A percentile compares a stretch with the other conserved stretches of the same genome.
Evolutionary conservation across 2,888 invertebrate genomes (phyloP).

Genomic region (Drosophila antonietae): DNA sequence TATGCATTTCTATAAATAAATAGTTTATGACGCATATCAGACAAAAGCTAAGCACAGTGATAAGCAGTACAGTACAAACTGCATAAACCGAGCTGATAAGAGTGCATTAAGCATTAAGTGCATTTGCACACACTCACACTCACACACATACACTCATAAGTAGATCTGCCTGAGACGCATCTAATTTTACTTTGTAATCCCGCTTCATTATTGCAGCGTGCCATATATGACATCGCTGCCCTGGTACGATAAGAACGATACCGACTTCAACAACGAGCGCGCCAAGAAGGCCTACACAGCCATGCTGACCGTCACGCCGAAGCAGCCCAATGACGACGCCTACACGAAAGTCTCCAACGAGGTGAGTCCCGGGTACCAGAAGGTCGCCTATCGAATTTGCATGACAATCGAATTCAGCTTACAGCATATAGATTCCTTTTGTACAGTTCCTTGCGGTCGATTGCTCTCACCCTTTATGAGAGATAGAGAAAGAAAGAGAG

Average conservation of each 20-base stretch:
- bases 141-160: background rate
- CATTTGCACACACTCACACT: background rate
- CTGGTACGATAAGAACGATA: conserved; percentile 93
- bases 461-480: background rate
- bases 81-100: conserved; percentile 24
- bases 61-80: conserved; percentile 34
- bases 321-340: conserved; percentile 91
- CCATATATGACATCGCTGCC: conserved; percentile 89
- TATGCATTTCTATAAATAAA: conserved; percentile 61
- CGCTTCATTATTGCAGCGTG: conserved; percentile 85
- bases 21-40: conserved; percentile 59
- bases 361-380: conserved; percentile 84
- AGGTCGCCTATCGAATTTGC: conserved; percentile 42
- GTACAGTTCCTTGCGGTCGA: conserved; percentile 4
- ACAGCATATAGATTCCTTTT: conserved; percentile 27
- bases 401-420: too few species aligned
- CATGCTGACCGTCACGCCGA: conserved; percentile 94
- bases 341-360: conserved; percentile 91
- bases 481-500: too few species aligned
- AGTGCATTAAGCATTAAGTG: conserved; percentile 5
- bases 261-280: conserved; percentile 91
- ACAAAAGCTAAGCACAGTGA: conserved; percentile 34
- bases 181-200: conserved; percentile 18
- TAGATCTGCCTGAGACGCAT: background rate
- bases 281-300: conserved; percentile 94